Evolutionary conservation across 2,888 invertebrate genomes (phyloP).

Genomic region (Scrobipalpa atriplicella): DNA sequence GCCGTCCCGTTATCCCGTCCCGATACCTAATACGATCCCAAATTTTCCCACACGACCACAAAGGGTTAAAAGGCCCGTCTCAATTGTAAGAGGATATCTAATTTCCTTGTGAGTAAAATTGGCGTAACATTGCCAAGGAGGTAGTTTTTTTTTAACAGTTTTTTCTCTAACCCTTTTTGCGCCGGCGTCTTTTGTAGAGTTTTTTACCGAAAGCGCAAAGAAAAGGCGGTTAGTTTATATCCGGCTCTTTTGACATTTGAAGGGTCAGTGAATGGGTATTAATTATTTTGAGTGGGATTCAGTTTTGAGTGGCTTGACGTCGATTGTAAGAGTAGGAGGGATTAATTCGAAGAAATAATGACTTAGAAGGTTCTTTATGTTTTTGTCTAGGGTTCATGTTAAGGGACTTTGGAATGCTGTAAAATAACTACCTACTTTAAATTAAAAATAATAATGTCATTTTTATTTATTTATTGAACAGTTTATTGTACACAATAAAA

Average conservation of each 20-base stretch:
- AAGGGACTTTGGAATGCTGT: too few species aligned
- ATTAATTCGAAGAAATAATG: slow-evolving; percentile 32
- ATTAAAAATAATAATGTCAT: neutral
- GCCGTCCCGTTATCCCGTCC: slow-evolving; percentile 49
- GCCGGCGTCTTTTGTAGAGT: slow-evolving; percentile 50
- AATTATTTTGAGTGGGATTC: slow-evolving; percentile 79
- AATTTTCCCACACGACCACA: slow-evolving; percentile 74
- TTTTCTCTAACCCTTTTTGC: slow-evolving; percentile 65
- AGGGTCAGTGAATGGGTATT: slow-evolving; percentile 77
- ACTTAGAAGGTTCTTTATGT: neutral
- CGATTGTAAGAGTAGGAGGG: slow-evolving; percentile 49
- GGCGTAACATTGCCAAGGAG: slow-evolving; percentile 77
- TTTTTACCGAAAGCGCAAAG: slow-evolving; percentile 73
- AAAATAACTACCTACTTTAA: too few species aligned
- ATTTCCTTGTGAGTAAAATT: slow-evolving; percentile 82
- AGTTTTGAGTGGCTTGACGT: slow-evolving; percentile 62
- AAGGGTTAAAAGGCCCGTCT: slow-evolving; percentile 72
- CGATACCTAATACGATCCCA: slow-evolving; percentile 52
- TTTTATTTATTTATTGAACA: too few species aligned
- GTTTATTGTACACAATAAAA: too few species aligned
- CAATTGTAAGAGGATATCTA: slow-evolving; percentile 79
- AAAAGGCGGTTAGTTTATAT: slow-evolving; percentile 83
- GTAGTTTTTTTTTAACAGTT: slow-evolving; percentile 48
- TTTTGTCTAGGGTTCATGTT: neutral
- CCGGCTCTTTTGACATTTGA: slow-evolving; percentile 75